Conservation (phyloP, 2,888 invertebrate species). For the Ophraella communa region DNA sequence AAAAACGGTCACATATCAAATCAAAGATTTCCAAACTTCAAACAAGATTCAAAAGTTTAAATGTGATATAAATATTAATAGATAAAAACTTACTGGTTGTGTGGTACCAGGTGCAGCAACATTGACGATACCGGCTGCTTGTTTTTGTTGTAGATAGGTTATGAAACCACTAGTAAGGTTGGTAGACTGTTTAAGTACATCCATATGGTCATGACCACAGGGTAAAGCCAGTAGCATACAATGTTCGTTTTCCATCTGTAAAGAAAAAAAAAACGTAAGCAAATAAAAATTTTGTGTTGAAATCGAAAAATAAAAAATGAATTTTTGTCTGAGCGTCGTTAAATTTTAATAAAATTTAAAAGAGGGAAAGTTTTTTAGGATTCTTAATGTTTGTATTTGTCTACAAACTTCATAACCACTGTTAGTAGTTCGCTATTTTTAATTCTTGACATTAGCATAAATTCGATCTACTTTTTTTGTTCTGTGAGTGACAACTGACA, state of each 20-base stretch:
- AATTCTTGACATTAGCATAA: no score
- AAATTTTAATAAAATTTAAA: no score
- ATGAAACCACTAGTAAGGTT: constrained; percentile 92
- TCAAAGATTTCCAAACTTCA: no score
- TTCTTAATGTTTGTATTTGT: no score
- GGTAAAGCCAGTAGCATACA: constrained; percentile 95
- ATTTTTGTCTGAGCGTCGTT: no score
- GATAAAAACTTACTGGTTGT: constrained; percentile 67
- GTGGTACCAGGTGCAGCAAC: constrained; percentile 90
- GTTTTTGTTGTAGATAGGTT: constrained; percentile 94
- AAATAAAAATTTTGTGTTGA: not conserved
- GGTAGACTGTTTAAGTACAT: constrained; percentile 91
- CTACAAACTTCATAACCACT: no score
- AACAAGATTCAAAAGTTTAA: constrained; percentile 9
- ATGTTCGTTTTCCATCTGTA: constrained; percentile 91
- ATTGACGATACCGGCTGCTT: constrained; percentile 98
- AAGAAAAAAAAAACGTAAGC: constrained; percentile 29
- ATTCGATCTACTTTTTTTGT: no score
- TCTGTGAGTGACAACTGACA: no score
- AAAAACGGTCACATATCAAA: no score
- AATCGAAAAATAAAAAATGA: no score
- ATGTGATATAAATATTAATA: not conserved
- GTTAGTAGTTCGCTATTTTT: no score
- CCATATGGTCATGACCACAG: constrained; percentile 93
- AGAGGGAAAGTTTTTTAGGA: no score